phyloP scores from a whole-genome alignment of 2,888 invertebrate species.

The Diadegma fenestrale region DNA sequence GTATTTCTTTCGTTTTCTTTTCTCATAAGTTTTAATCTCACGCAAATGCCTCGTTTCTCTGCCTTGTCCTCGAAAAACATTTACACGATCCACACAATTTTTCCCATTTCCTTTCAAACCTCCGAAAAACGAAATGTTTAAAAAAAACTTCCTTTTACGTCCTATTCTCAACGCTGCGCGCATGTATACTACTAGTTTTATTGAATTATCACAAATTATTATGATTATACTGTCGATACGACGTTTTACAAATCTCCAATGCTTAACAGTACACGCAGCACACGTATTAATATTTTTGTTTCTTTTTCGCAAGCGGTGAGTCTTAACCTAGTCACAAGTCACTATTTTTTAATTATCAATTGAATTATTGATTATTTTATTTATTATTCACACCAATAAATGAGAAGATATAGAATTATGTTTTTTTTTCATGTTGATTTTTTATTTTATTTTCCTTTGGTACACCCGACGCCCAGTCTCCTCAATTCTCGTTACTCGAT shows the following conservation, averaged over 20 bases:
- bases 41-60: constrained; percentile 65
- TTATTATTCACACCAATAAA: constrained; percentile 78
- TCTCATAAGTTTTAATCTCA: constrained; percentile 62
- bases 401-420: constrained; percentile 70
- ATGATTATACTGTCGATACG: constrained; percentile 70
- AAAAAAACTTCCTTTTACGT: constrained; percentile 41
- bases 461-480: constrained; percentile 23
- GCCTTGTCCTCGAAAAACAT: constrained; percentile 32
- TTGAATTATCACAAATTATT: constrained; percentile 73
- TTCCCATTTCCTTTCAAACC: constrained; percentile 13
- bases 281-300: constrained; percentile 74
- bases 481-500: constrained; percentile 62
- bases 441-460: constrained; percentile 21
- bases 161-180: constrained; percentile 68
- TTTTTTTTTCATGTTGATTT: constrained; percentile 48
- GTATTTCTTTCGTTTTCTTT: constrained; percentile 10
- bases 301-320: constrained; percentile 84
- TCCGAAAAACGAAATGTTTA: constrained; percentile 15
- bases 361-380: constrained; percentile 84
- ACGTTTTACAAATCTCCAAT: constrained; percentile 71
- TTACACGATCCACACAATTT: constrained; percentile 48
- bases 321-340: constrained; percentile 85
- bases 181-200: constrained; percentile 71
- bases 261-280: constrained; percentile 61
- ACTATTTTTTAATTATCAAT: constrained; percentile 83